These are phyloP conservation scores for Salvator merianae DNA, from an alignment of 2,113 vertebrate species.

Conservation along the genomic window DNA sequence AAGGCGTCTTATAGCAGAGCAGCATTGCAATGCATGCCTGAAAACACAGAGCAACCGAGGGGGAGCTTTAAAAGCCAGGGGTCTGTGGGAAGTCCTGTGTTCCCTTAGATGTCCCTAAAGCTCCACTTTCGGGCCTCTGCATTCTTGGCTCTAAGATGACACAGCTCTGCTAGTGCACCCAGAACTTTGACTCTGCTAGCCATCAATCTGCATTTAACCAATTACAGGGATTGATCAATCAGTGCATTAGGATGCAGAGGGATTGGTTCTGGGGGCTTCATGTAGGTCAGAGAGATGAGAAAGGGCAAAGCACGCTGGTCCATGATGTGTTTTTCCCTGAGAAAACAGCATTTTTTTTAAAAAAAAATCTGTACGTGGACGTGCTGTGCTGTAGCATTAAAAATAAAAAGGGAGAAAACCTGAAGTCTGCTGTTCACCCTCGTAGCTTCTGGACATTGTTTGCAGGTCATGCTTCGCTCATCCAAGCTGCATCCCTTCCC, in stretches of 20 bases:
- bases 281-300: not conserved
- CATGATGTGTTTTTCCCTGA: not conserved
- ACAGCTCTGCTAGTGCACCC: not conserved
- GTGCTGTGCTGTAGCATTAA: not conserved
- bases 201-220: not conserved
- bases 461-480: not conserved
- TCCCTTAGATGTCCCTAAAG: not conserved
- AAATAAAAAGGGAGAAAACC: too few species aligned
- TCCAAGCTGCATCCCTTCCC: conserved; percentile 31
- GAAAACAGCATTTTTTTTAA: not conserved
- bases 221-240: not conserved
- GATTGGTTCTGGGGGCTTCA: not conserved
- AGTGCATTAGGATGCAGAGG: conserved; percentile 13
- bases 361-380: not conserved
- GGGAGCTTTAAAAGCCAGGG: too few species aligned
- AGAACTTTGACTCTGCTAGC: not conserved
- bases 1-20: too few species aligned
- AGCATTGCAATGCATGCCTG: too few species aligned
- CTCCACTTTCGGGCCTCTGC: not conserved
- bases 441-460: conserved; percentile 5
- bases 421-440: too few species aligned
- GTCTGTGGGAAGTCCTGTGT: too few species aligned
- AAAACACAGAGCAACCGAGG: too few species aligned
- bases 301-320: not conserved
- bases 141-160: too few species aligned